Base-by-base conservation (phyloP, 2,797 vertebrate genomes). In the Cygnus olor region DNA sequence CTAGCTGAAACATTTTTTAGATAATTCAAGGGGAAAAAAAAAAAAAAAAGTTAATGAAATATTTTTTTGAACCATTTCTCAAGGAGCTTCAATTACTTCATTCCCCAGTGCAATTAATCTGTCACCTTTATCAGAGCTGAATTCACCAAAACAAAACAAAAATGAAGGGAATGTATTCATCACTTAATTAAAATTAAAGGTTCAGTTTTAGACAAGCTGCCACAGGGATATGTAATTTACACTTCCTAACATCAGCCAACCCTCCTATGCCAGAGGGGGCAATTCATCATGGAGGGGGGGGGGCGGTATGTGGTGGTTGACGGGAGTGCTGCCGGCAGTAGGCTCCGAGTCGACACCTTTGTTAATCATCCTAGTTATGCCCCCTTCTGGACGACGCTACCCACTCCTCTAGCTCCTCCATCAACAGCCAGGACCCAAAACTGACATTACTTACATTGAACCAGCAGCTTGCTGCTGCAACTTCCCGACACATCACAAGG, bases 111-210 rank as follows among this genome's bases (percentile, higher is more conserved):
- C 28, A 93, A 79, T 88, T 91, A 86, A 86, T 77, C 88, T 93
- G 70, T 40, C 63, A 79, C 70, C 77, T 91, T 93, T 77, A 88
- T 90, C 66, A 84, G 73, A 91, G 14, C 11, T 82, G 72, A 91
- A 85, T 69, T 87, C 36, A 88, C n/a, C 32, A 72, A 83, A 95
- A 89, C 49, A 94, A 88, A 91, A 91, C 32, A 91, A 83, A 91
- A 93, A 74, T 10, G 14, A 95, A 83, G 70, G 15, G 34, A 94
- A 84, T 63, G 22, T 63, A 70, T 76, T 79, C 15, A 88, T 63
- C 45, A 81, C 61, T 88, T 72, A 65, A 65, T 72, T 81, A 63
- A 51, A 86, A 88, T 54, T 90, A 79, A 88, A 84, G 45, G 42
- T 90, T 93, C 82, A 72, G 69, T 88, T 65, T 54, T 72, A 86